Percentiles rank a stretch among this genome's conserved stretches.
phyloP scores from a whole-genome alignment of 2,888 invertebrate species.

The Tetragonula carbonaria region DNA sequence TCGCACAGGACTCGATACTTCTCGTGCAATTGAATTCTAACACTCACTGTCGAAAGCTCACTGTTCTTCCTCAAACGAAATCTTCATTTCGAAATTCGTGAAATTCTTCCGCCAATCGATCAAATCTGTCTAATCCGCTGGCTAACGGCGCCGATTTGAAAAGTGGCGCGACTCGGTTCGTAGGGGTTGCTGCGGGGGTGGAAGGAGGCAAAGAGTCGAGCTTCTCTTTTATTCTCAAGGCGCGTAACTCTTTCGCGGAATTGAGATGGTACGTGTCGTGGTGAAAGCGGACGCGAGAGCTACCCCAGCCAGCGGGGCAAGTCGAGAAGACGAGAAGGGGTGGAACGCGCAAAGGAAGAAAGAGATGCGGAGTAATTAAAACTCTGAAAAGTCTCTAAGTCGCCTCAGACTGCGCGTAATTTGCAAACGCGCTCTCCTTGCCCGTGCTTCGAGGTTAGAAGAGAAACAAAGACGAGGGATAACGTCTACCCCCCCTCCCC shows the following conservation, averaged over 20 bases:
- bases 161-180: neutral
- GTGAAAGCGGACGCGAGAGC: slow-evolving; percentile 28
- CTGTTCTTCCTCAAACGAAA: neutral
- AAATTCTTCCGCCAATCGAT: slow-evolving; percentile 30
- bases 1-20: no score
- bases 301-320: neutral
- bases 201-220: slow-evolving; percentile 33
- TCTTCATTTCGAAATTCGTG: slow-evolving; percentile 15
- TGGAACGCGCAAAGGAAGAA: slow-evolving; percentile 30
- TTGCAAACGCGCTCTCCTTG: slow-evolving; percentile 71
- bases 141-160: slow-evolving; percentile 14
- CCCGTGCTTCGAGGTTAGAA: slow-evolving; percentile 43
- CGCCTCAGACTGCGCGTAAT: slow-evolving; percentile 73
- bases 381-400: slow-evolving; percentile 75
- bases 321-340: neutral
- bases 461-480: slow-evolving; percentile 23
- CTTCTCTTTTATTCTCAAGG: slow-evolving; percentile 63
- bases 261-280: slow-evolving; percentile 66
- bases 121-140: no score
- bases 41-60: slow-evolving; percentile 1
- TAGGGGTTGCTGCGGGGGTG: slow-evolving; percentile 11
- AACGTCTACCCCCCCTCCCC: neutral
- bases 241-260: slow-evolving; percentile 69
- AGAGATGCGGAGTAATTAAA: slow-evolving; percentile 77
- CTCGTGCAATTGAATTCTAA: neutral